phyloP scores from a whole-genome alignment of 2,113 vertebrate genomes.

The Urocitellus parryii region DNA sequence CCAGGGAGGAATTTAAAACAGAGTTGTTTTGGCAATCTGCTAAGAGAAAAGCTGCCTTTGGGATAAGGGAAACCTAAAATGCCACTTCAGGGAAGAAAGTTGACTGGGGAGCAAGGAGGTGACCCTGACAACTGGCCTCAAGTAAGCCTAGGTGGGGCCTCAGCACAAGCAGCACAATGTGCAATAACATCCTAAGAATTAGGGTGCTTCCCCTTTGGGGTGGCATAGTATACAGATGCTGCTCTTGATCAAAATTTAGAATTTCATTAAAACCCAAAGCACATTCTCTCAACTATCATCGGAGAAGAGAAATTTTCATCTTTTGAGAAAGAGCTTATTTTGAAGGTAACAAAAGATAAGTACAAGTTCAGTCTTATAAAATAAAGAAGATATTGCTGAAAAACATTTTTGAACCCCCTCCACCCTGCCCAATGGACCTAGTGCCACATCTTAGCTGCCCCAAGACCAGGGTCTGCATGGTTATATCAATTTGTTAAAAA shows the following conservation, averaged over 20 bases:
- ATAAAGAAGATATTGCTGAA: not conserved
- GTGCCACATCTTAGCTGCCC: not conserved
- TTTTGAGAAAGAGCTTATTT: constrained; percentile 14
- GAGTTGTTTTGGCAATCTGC: not conserved
- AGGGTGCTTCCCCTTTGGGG: not conserved
- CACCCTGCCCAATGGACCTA: not conserved
- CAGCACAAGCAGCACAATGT: accelerated
- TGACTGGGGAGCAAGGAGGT: not conserved
- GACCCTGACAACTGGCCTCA: not conserved
- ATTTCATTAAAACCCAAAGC: constrained; percentile 34
- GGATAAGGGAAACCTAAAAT: not conserved
- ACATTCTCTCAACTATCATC: not conserved
- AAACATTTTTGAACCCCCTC: not conserved
- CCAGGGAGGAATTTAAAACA: not conserved
- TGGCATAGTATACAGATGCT: not conserved
- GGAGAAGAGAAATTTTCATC: not conserved
- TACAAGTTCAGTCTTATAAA: not conserved
- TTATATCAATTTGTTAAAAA: not conserved
- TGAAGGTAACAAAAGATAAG: not conserved
- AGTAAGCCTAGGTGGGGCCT: not conserved
- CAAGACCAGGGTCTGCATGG: not conserved
- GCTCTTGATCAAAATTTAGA: not conserved
- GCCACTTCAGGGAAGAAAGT: not conserved
- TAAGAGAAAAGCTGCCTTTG: not conserved
- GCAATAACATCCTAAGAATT: not conserved